Evolutionary conservation across 2,888 invertebrate genomes (phyloP), one percentile per base, ranked within the genome.

Genomic region (Ectobius pallidus): DNA sequence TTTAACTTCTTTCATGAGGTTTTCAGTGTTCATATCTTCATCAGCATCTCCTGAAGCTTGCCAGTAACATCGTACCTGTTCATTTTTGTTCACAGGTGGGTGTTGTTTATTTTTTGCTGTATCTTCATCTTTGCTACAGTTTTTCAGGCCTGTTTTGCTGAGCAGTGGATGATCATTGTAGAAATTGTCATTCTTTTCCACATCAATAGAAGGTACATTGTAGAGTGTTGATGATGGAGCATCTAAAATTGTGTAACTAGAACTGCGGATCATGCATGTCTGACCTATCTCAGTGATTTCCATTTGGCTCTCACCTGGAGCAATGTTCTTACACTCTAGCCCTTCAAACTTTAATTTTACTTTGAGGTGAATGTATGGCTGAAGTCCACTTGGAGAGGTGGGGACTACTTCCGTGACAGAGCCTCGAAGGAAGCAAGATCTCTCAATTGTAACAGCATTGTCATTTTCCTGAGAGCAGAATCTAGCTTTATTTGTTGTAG

Each of bases 401-500:
- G 46, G 46, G n/a, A 18, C 49, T 25, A 25, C 25, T 14, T 25
- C 52, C 20, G 52, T 52, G 3, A 25, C 25, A 49, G 73, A 32
- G 73, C 65, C 71, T 74, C 32, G 62, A 63, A 70, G 42, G 20
- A 6, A 61, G 11, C n/a, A 58, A 39, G 55, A 52, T 27, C 34
- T 73, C 68, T 58, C 71, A 34, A 9, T 20, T 55, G 30, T 16
- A 30, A 30, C 58, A 32, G 30, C 70, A 73, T 68, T 77, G 78
- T 73, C 76, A 3, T 27, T 3, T 3, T 46, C 11, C 9, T 4
- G 30, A 18, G 7, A 14, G 6, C 77, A 75, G 77, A 79, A 77
- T 81, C 80, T 62, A 79, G 79, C 30, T 75, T 75, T 71, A 79
- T 77, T 78, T 80, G 79, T 78, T 77, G 44, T 81, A 79, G 62